Conservation (phyloP, 1,140 invertebrate genomes). For the Pygmarrhopalites habei region DNA sequence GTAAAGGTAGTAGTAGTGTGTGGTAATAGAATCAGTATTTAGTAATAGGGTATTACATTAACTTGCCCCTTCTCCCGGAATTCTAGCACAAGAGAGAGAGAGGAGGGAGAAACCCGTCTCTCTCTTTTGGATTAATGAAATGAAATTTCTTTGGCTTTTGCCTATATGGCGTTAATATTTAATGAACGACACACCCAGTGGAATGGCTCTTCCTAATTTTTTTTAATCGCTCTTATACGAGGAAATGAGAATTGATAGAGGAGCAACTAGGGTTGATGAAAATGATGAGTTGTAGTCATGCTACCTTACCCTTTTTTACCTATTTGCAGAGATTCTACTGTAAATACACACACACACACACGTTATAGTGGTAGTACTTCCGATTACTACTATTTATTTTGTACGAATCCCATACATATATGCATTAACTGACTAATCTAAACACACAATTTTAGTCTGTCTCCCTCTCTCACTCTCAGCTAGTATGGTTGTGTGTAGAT, state of each 20-base stretch:
- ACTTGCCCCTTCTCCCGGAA: not conserved
- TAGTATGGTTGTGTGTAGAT: too few species aligned
- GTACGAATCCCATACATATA: too few species aligned
- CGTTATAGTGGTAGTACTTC: too few species aligned
- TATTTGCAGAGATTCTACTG: not conserved
- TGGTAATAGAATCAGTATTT: not conserved
- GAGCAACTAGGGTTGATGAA: slow-evolving; percentile 19
- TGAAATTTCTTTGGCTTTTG: slow-evolving; percentile 21
- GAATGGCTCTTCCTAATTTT: slow-evolving; percentile 14
- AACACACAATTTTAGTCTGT: too few species aligned
- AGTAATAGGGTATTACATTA: not conserved
- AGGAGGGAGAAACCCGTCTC: not conserved
- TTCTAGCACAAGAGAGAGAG: not conserved
- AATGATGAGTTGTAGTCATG: slow-evolving; percentile 32
- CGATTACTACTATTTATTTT: too few species aligned
- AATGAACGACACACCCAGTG: slow-evolving; percentile 30
- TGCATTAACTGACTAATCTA: too few species aligned
- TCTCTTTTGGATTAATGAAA: slow-evolving; percentile 16
- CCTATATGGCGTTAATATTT: slow-evolving; percentile 21
- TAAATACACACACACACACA: too few species aligned
- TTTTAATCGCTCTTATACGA: not conserved
- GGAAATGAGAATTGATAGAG: slow-evolving; percentile 30
- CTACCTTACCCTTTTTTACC: slow-evolving; percentile 18
- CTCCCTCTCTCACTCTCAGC: too few species aligned
- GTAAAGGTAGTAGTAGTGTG: not conserved